phyloP scores from a whole-genome alignment of 2,113 vertebrate genomes.

The Lates calcarifer region DNA sequence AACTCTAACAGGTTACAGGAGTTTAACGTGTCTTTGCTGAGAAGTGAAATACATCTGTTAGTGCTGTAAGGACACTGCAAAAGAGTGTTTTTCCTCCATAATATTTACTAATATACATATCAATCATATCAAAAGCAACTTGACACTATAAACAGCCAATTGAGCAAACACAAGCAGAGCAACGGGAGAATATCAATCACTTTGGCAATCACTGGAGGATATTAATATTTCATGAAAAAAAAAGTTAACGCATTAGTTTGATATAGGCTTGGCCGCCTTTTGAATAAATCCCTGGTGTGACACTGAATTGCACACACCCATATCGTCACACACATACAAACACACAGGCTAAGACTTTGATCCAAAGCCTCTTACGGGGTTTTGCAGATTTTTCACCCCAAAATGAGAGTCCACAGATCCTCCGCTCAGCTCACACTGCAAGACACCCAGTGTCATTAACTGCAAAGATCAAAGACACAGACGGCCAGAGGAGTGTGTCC shows the following conservation, averaged over 20 bases:
- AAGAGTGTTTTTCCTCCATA: conserved; percentile 10
- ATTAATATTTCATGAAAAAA: conserved; percentile 64
- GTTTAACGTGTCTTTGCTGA: not conserved
- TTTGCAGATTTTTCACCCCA: conserved; percentile 66
- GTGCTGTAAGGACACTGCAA: conserved; percentile 18
- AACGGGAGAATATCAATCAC: conserved; percentile 59
- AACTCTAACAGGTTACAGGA: conserved; percentile 7
- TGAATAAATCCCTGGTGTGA: conserved; percentile 66
- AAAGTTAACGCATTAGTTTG: conserved; percentile 63
- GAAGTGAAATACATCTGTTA: conserved; percentile 27
- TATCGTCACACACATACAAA: conserved; percentile 24
- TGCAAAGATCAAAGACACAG: conserved; percentile 35
- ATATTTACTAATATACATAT: conserved; percentile 53
- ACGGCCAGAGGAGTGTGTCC: conserved; percentile 29
- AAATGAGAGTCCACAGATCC: conserved; percentile 61
- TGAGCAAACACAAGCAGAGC: conserved; percentile 27
- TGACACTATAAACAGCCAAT: conserved; percentile 53
- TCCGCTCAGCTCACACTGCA: conserved; percentile 19
- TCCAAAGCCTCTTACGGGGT: conserved; percentile 73
- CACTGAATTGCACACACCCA: conserved; percentile 24
- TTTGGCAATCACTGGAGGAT: conserved; percentile 38
- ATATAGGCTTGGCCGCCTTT: conserved; percentile 58
- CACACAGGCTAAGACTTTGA: conserved; percentile 70
- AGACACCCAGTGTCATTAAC: conserved; percentile 49
- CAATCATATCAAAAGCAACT: conserved; percentile 48